phyloP scores from a whole-genome alignment of 2,797 vertebrate species.

The Coregonus suidteri region DNA sequence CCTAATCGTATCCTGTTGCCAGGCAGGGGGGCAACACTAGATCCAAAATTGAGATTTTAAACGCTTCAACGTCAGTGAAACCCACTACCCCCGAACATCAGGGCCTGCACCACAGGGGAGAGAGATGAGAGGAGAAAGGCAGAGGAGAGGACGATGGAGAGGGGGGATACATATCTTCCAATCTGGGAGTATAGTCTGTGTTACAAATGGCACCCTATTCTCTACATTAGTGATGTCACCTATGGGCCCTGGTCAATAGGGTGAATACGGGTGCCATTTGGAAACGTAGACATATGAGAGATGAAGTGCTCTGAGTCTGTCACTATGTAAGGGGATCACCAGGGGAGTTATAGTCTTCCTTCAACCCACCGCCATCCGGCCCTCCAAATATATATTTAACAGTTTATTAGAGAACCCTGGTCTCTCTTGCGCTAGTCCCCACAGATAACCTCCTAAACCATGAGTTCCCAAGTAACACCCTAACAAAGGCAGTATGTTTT shows the following conservation, averaged over 20 bases:
- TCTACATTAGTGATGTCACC: neutral
- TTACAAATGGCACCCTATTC: neutral
- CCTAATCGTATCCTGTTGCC: conserved; percentile 84
- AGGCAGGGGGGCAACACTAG: conserved; percentile 83
- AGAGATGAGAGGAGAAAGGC: conserved; percentile 42
- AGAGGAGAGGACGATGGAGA: too few relatives aligned
- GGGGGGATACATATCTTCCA: conserved; percentile 70
- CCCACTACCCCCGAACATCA: conserved; percentile 78
- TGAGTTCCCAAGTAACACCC: conserved; percentile 68
- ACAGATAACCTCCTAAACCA: neutral
- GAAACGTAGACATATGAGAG: conserved; percentile 16
- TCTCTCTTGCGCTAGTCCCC: conserved; percentile 21
- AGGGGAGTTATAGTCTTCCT: conserved; percentile 59
- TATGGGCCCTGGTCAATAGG: neutral
- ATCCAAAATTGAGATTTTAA: conserved; percentile 88
- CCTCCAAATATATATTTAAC: conserved; percentile 89
- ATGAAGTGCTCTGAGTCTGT: conserved; percentile 49
- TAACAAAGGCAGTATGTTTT: too few relatives aligned
- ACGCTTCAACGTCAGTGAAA: conserved; percentile 84
- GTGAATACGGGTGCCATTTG: neutral
- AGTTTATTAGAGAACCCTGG: conserved; percentile 88
- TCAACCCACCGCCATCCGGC: conserved; percentile 64
- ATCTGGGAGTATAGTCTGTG: conserved; percentile 58
- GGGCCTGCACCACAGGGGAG: conserved; percentile 78
- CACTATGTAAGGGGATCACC: conserved; percentile 68